A percentile compares a stretch with the other conserved stretches of the same genome.
These are phyloP conservation scores for Apis dorsata DNA, from an alignment of 1,140 invertebrate genomes.

Conservation along the genomic window DNA sequence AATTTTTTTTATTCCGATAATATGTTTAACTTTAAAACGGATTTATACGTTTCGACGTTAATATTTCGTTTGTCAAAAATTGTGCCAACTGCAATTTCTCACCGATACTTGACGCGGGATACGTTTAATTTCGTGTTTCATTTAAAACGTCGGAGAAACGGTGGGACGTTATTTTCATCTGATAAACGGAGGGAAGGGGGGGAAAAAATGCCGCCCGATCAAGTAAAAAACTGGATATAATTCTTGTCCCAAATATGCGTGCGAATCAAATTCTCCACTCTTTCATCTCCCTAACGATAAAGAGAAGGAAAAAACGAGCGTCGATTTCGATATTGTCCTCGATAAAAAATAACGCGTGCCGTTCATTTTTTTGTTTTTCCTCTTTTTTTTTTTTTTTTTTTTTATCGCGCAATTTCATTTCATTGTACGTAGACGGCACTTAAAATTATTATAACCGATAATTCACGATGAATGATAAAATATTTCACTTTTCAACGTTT, in stretches of 20 bases:
- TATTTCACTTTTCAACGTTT: no score
- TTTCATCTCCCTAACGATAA: not conserved
- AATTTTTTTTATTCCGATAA: not conserved
- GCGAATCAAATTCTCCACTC: not conserved
- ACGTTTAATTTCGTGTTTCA: constrained; percentile 8
- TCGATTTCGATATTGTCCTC: no score
- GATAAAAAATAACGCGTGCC: no score
- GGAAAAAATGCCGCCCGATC: no score
- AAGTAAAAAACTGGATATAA: not conserved
- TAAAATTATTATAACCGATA: no score
- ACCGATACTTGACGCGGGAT: not conserved
- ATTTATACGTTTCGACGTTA: not conserved
- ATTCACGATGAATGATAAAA: no score
- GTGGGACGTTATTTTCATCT: not conserved
- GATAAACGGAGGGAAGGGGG: not conserved
- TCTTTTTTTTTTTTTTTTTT: no score
- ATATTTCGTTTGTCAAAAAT: not conserved
- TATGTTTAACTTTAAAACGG: not conserved
- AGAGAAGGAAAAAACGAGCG: not conserved
- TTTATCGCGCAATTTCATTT: no score
- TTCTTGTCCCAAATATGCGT: not conserved
- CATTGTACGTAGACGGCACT: no score
- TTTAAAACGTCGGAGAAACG: not conserved
- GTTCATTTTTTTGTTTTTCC: no score
- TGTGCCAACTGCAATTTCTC: not conserved